Evolutionary conservation across 2,888 invertebrate species (phyloP).

Genomic region (Xylocampa areola): DNA sequence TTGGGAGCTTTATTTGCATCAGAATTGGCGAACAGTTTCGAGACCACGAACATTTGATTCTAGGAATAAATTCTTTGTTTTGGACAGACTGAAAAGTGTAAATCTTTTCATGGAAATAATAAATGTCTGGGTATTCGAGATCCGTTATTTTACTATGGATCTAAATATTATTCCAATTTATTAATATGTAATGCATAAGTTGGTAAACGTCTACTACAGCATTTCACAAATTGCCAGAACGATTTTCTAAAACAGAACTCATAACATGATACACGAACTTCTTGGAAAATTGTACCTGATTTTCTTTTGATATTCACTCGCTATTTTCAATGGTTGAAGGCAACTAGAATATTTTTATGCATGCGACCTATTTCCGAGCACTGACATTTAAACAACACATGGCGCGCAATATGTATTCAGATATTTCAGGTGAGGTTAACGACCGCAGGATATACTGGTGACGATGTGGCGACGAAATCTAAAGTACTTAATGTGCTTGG

Average conservation of each 20-base stretch:
- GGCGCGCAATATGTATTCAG: conserved; percentile 62
- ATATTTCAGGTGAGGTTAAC: conserved; percentile 66
- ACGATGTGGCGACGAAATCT: conserved; percentile 35
- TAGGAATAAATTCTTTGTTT: conserved; percentile 21
- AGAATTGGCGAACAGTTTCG: conserved; percentile 14
- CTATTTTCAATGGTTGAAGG: conserved; percentile 42
- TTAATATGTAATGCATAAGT: too few relatives aligned
- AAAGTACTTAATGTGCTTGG: conserved; percentile 28
- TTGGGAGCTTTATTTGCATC: conserved; percentile 22
- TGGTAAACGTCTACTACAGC: too few relatives aligned
- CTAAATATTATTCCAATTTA: too few relatives aligned
- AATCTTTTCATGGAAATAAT: conserved; percentile 16
- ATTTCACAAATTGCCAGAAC: conserved; percentile 25
- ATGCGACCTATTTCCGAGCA: conserved; percentile 63
- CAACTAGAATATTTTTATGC: conserved; percentile 58
- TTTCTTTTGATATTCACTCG: conserved; percentile 29
- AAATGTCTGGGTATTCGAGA: background rate
- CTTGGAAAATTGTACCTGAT: conserved; percentile 19
- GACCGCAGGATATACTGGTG: conserved; percentile 49
- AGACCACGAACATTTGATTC: conserved; percentile 5
- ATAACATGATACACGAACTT: conserved; percentile 27
- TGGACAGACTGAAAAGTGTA: conserved; percentile 14
- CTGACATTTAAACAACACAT: conserved; percentile 66
- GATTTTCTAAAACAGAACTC: conserved; percentile 20
- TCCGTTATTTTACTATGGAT: too few relatives aligned